Evolutionary conservation across 1,140 invertebrate species (phyloP).

Genomic region (Bombus difficillimus): DNA sequence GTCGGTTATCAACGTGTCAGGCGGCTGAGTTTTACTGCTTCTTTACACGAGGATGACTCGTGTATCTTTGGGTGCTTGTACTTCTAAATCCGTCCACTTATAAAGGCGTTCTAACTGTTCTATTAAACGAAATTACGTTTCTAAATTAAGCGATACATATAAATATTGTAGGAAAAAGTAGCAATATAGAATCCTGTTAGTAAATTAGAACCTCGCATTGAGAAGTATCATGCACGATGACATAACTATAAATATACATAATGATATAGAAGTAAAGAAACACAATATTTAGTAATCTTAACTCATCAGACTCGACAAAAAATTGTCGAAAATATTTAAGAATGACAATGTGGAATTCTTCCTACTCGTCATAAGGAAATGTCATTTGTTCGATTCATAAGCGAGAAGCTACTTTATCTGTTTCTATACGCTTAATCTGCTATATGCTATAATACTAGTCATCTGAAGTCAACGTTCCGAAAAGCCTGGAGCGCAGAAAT

Average conservation of each 20-base stretch:
- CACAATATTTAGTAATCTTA: no score
- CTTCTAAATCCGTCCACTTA: neutral
- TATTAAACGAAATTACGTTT: neutral
- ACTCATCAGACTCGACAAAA: no score
- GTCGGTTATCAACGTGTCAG: constrained; percentile 30
- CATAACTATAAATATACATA: no score
- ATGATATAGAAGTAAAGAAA: no score
- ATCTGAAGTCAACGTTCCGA: neutral
- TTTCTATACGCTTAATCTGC: no score
- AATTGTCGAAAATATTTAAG: neutral
- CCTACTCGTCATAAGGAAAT: no score
- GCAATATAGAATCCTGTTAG: neutral
- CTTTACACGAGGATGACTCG: neutral
- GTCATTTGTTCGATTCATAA: no score
- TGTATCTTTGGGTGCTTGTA: constrained; percentile 35
- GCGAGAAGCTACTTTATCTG: no score
- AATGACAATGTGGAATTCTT: neutral
- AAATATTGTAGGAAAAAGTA: neutral
- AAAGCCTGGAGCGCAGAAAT: neutral
- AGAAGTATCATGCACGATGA: neutral
- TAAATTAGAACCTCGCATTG: no score
- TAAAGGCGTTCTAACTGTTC: neutral
- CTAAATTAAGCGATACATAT: neutral
- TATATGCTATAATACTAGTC: neutral
- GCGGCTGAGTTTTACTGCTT: constrained; percentile 1